Evolutionary conservation across 2,888 invertebrate species (phyloP).

Genomic region (Phorcus lineatus): DNA sequence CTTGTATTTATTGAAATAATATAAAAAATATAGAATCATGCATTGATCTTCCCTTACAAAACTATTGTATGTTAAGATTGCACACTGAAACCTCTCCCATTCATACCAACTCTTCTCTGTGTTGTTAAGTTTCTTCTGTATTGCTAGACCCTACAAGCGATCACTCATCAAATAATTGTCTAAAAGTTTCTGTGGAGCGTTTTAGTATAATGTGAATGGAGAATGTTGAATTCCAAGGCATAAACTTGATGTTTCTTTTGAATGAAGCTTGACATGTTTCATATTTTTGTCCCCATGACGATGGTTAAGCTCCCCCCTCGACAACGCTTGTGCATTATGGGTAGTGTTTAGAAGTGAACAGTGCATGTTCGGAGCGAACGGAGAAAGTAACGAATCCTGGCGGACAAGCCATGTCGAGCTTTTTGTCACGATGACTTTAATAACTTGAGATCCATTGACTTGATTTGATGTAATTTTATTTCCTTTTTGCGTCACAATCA

Average conservation of each 20-base stretch:
- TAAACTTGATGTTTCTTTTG: constrained; percentile 8
- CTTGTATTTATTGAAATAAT: too few species aligned
- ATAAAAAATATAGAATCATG: too few species aligned
- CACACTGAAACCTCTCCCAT: too few species aligned
- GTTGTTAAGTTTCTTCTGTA: too few species aligned
- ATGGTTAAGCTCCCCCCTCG: background rate
- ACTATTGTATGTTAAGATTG: too few species aligned
- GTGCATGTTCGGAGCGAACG: background rate
- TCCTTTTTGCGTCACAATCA: constrained; percentile 24
- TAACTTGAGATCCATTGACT: constrained; percentile 25
- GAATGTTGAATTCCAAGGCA: background rate
- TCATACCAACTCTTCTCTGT: too few species aligned
- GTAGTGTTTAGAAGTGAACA: background rate
- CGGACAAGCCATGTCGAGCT: constrained; percentile 14
- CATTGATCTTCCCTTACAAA: too few species aligned
- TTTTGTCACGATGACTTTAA: constrained; percentile 25
- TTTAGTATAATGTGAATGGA: background rate
- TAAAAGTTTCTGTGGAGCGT: background rate
- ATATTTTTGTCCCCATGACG: constrained; percentile 20
- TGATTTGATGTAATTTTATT: constrained; percentile 25
- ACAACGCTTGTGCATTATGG: constrained; percentile 19
- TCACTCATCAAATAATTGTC: too few species aligned
- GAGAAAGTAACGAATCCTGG: constrained; percentile 11
- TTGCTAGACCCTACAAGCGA: too few species aligned
- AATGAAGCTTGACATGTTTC: background rate